phyloP scores from a whole-genome alignment of 2,797 vertebrate genomes.

The Fistularia commersonii region DNA sequence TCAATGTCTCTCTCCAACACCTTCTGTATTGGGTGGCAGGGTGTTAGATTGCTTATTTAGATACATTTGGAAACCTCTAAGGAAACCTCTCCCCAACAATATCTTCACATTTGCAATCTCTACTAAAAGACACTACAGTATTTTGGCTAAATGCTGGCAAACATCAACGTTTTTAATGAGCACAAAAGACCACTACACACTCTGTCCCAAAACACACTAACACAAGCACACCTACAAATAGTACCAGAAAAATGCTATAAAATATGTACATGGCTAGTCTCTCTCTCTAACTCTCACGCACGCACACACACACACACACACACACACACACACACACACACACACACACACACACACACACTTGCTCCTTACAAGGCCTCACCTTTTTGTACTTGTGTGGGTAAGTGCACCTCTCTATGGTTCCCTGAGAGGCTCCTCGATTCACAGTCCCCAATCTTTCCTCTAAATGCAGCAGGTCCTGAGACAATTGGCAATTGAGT shows the following conservation, averaged over 20 bases:
- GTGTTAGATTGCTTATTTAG: constrained; percentile 76
- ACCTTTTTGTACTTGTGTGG: constrained; percentile 99
- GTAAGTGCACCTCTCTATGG: constrained; percentile 99
- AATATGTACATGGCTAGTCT: constrained; percentile 1
- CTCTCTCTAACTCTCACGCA: no score
- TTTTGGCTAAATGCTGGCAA: constrained; percentile 46
- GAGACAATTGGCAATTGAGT: constrained; percentile 14
- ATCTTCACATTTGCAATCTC: constrained; percentile 54
- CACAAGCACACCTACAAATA: constrained; percentile 51
- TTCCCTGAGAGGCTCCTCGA: constrained; percentile 98
- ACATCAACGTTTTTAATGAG: constrained; percentile 51
- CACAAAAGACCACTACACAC: constrained; percentile 66
- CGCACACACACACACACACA: no score
- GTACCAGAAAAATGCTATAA: constrained; percentile 13
- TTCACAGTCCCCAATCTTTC: constrained; percentile 97
- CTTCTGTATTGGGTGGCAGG: constrained; percentile 81
- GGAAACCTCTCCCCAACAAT: constrained; percentile 60
- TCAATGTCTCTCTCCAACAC: constrained; percentile 82
- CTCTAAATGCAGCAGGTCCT: constrained; percentile 99
- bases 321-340: no score
- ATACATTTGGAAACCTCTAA: constrained; percentile 70
- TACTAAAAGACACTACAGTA: constrained; percentile 65
- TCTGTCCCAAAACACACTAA: constrained; percentile 68
- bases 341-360: no score
- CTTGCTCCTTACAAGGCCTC: constrained; percentile 42